phyloP scores from a whole-genome alignment of 2,888 invertebrate species.

The Helleia helle region DNA sequence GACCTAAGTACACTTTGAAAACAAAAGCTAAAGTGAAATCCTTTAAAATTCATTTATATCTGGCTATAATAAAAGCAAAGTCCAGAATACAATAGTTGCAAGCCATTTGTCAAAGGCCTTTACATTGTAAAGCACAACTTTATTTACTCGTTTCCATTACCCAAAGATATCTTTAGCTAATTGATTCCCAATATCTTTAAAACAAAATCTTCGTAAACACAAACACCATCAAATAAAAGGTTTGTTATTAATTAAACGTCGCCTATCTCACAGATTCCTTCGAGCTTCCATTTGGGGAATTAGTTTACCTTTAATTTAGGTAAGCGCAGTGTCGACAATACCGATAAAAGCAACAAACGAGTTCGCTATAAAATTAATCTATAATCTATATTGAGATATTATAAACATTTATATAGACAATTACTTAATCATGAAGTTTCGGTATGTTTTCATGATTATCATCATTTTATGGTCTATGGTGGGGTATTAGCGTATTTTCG shows the following conservation, averaged over 20 bases:
- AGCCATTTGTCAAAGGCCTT: no score
- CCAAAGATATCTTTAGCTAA: slow-evolving; percentile 4
- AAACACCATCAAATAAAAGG: slow-evolving; percentile 18
- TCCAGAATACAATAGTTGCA: no score
- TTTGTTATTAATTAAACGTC: slow-evolving; percentile 28
- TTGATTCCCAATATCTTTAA: slow-evolving; percentile 4
- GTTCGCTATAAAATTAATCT: slow-evolving; percentile 33
- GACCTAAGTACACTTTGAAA: no score
- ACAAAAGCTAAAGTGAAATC: no score
- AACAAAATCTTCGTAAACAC: slow-evolving; percentile 3
- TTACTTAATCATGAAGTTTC: no score
- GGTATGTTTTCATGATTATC: no score
- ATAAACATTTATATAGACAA: slow-evolving; percentile 20
- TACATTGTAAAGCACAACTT: no score
- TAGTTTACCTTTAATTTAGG: slow-evolving; percentile 65
- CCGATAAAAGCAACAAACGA: slow-evolving; percentile 30
- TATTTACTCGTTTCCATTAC: background rate
- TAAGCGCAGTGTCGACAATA: slow-evolving; percentile 39
- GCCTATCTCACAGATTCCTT: slow-evolving; percentile 21
- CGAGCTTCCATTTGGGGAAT: slow-evolving; percentile 47
- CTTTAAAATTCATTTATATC: no score
- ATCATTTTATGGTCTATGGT: no score
- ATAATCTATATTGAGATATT: slow-evolving; percentile 34
- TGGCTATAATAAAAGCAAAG: no score
- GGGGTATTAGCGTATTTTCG: no score